A percentile compares a stretch with the other conserved stretches of the same genome.
These are phyloP conservation scores for Donacobius atricapilla DNA, from an alignment of 2,113 vertebrate species.

Conservation along the genomic window DNA sequence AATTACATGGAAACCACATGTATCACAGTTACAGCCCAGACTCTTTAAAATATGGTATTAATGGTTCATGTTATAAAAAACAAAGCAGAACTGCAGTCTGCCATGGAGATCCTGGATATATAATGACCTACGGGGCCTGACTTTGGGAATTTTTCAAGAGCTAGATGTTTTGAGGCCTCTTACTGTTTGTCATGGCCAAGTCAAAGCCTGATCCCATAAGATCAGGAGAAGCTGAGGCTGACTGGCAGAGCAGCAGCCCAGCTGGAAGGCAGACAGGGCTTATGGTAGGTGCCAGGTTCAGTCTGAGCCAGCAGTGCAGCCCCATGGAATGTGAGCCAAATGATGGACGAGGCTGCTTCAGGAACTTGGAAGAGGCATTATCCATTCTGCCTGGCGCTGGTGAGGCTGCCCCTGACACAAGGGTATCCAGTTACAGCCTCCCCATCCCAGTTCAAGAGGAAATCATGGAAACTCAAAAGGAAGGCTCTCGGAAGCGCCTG, in stretches of 20 bases:
- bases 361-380: neutral
- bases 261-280: neutral
- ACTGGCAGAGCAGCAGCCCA: neutral
- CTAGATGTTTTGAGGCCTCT: neutral
- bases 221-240: neutral
- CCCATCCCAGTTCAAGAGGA: neutral
- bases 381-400: neutral
- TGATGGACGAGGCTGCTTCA: neutral
- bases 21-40: neutral
- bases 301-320: neutral
- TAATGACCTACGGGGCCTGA: neutral
- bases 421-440: neutral
- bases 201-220: neutral
- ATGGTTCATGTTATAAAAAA: neutral
- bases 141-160: neutral
- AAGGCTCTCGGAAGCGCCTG: rapidly evolving
- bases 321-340: neutral
- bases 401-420: neutral
- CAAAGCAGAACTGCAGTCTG: neutral
- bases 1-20: neutral
- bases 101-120: neutral
- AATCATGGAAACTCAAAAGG: neutral
- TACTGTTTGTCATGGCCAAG: neutral
- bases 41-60: neutral
- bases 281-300: neutral